These are phyloP conservation scores for Alces alces DNA, from an alignment of 2,113 vertebrate genomes.

Conservation along the genomic window DNA sequence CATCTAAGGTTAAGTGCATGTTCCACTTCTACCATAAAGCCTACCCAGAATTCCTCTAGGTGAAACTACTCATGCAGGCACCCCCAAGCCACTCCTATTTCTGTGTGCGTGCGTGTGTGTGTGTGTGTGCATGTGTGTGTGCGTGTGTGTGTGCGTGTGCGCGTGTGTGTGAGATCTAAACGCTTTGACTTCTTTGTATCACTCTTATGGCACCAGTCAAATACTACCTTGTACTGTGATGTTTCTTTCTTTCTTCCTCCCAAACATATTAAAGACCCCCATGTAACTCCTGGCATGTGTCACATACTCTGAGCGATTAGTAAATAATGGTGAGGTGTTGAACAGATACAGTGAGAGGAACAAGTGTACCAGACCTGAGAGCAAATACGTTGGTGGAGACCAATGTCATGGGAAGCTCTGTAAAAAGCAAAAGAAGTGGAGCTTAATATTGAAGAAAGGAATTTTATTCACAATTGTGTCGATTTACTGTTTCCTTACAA, in stretches of 20 bases:
- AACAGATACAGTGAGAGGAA: not conserved
- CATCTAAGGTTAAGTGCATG: not conserved
- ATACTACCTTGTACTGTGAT: not conserved
- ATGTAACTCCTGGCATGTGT: not conserved
- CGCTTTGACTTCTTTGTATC: not conserved
- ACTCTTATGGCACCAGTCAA: not conserved
- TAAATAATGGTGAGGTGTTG: not conserved
- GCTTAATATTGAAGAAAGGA: not conserved
- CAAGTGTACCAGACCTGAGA: not conserved
- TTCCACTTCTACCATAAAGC: not conserved
- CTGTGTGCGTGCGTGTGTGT: rapidly evolving
- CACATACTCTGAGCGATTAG: not conserved
- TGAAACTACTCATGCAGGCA: not conserved
- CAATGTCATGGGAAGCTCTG: slow-evolving; percentile 17
- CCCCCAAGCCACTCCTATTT: not conserved
- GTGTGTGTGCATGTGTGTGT: not conserved
- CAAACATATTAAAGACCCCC: not conserved
- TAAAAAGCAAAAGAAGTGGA: not conserved
- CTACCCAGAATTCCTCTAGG: slow-evolving; percentile 26
- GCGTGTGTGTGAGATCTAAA: not conserved
- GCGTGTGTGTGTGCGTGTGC: too few relatives aligned
- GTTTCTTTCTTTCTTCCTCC: slow-evolving; percentile 35
- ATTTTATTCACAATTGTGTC: slow-evolving; percentile 26
- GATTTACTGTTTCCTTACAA: slow-evolving; percentile 16
- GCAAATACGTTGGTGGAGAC: not conserved